phyloP scores from a whole-genome alignment of 2,113 vertebrate genomes.

The Tympanuchus pallidicinctus region DNA sequence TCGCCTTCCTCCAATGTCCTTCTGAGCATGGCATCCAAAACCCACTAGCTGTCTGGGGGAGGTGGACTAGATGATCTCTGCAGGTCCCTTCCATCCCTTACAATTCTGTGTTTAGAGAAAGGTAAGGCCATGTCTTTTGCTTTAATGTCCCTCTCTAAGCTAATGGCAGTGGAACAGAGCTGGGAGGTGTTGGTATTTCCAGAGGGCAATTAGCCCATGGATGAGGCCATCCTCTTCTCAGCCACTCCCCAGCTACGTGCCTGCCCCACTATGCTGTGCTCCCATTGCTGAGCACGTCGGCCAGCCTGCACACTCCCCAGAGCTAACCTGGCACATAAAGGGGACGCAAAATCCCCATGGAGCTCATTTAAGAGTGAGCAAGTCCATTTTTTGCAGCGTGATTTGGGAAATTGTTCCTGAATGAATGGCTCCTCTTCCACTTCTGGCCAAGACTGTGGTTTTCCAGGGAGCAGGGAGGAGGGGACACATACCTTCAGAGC shows the following conservation, averaged over 20 bases:
- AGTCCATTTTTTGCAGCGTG: neutral
- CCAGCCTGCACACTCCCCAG: accelerated
- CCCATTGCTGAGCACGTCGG: neutral
- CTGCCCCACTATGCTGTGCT: neutral
- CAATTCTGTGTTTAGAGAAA: neutral
- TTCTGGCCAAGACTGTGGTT: constrained; percentile 58
- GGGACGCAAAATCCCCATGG: neutral
- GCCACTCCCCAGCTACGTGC: no score
- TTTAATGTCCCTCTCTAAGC: neutral
- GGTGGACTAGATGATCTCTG: no score
- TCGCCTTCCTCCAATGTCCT: neutral
- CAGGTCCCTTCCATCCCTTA: no score
- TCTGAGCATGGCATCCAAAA: neutral
- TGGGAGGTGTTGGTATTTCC: neutral
- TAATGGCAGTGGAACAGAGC: neutral
- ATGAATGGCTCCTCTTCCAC: constrained; percentile 13
- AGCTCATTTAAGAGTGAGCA: neutral
- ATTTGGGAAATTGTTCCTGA: neutral
- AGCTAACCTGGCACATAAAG: neutral
- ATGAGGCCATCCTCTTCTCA: neutral
- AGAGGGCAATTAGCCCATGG: neutral
- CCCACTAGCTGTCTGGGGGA: no score
- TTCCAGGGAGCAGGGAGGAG: constrained; percentile 37
- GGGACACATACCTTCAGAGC: constrained; percentile 10
- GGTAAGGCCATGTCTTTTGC: neutral